A percentile compares a stretch with the other conserved stretches of the same genome.
phyloP scores from a whole-genome alignment of 2,113 vertebrate genomes.

The Bujurquina vittata region DNA sequence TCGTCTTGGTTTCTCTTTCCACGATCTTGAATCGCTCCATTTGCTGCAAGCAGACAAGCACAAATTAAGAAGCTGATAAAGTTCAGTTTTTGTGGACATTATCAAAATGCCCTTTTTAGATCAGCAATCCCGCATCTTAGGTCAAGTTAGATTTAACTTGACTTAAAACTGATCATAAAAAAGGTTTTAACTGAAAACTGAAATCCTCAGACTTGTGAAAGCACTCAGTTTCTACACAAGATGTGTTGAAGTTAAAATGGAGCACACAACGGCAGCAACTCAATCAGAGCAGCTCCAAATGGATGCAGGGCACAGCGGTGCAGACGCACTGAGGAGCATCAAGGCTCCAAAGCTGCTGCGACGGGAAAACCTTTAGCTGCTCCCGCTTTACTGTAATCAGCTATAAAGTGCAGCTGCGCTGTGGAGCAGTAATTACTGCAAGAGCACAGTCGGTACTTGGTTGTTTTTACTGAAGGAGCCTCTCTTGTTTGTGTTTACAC shows the following conservation, averaged over 20 bases:
- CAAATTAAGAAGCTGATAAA: neutral
- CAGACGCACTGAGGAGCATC: rapidly evolving
- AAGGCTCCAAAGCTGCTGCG: neutral
- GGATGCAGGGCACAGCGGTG: rapidly evolving
- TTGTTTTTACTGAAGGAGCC: rapidly evolving
- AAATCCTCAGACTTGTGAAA: neutral
- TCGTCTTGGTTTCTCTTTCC: slow-evolving; percentile 92
- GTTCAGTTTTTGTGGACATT: neutral
- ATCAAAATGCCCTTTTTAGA: no score
- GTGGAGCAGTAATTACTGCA: no score
- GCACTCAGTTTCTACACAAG: neutral
- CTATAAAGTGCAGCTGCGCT: neutral
- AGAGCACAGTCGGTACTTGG: rapidly evolving
- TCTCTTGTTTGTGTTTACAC: neutral
- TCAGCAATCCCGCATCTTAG: neutral
- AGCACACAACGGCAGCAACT: neutral
- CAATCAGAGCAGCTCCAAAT: neutral
- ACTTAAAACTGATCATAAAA: no score
- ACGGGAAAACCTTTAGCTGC: neutral
- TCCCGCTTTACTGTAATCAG: neutral
- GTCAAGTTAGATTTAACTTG: rapidly evolving
- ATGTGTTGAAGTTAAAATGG: neutral
- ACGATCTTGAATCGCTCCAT: slow-evolving; percentile 95
- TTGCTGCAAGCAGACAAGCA: slow-evolving; percentile 79
- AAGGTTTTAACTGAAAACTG: neutral